Evolutionary conservation across 2,888 invertebrate species (phyloP).

Genomic region (Diarsia rubi): DNA sequence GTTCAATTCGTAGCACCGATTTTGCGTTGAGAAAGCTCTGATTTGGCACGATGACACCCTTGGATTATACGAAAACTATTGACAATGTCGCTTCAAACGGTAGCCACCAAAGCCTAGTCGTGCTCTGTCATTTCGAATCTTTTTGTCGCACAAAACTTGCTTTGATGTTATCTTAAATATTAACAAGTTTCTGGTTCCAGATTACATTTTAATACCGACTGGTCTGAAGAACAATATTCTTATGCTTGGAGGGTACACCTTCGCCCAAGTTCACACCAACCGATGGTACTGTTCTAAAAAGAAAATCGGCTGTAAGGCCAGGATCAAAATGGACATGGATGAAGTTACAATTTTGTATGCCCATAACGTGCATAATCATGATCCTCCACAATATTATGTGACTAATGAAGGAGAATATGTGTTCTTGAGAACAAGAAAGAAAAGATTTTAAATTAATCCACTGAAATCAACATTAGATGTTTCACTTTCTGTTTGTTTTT

Average conservation of each 20-base stretch:
- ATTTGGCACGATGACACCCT: background rate
- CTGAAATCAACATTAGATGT: background rate
- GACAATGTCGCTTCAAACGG: background rate
- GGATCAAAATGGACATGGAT: conserved; percentile 57
- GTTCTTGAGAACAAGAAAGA: conserved; percentile 17
- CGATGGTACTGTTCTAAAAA: conserved; percentile 66
- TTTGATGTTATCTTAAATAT: background rate
- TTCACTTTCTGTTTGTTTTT: background rate
- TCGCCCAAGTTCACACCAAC: conserved; percentile 55
- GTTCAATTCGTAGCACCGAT: background rate
- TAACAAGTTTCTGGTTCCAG: conserved; percentile 13
- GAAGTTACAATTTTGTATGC: conserved; percentile 57
- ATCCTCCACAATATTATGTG: conserved; percentile 64
- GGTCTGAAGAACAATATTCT: conserved; percentile 57
- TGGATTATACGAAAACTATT: background rate
- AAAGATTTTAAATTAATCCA: background rate
- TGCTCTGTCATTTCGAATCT: background rate
- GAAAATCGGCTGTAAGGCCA: conserved; percentile 63
- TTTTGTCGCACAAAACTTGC: no score
- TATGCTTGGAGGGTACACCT: conserved; percentile 68
- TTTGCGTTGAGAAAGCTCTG: background rate
- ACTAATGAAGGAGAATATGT: conserved; percentile 61
- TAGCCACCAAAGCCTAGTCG: background rate
- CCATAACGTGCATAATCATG: conserved; percentile 65
- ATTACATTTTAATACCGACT: conserved; percentile 54